Conservation (phyloP, 2,888 invertebrate species). For the Erebia aethiops region DNA sequence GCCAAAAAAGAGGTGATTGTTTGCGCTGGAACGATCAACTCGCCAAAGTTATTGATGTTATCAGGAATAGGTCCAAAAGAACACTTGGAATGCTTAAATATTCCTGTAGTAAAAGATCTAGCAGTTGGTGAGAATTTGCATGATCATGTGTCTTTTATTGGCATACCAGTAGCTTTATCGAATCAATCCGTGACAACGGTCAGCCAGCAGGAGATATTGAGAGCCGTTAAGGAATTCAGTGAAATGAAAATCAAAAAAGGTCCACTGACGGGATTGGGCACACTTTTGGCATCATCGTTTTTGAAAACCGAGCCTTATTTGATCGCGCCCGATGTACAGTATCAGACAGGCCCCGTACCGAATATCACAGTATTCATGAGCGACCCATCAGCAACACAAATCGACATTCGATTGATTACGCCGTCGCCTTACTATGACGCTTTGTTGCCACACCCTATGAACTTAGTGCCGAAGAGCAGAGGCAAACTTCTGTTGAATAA, state of each 20-base stretch:
- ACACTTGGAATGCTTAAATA: slow-evolving; percentile 54
- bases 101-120: slow-evolving; percentile 56
- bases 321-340: slow-evolving; percentile 85
- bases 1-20: slow-evolving; percentile 66
- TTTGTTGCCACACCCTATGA: slow-evolving; percentile 80
- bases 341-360: slow-evolving; percentile 70
- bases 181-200: slow-evolving; percentile 76
- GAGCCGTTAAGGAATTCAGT: slow-evolving; percentile 65
- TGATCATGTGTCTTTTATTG: slow-evolving; percentile 69
- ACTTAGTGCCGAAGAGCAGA: slow-evolving; percentile 84
- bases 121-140: slow-evolving; percentile 69
- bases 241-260: slow-evolving; percentile 61
- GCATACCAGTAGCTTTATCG: slow-evolving; percentile 76
- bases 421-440: slow-evolving; percentile 84
- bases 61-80: slow-evolving; percentile 67
- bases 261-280: slow-evolving; percentile 80
- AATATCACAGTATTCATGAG: slow-evolving; percentile 76
- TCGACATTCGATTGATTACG: slow-evolving; percentile 55
- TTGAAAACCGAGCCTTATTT: slow-evolving; percentile 75
- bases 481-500: slow-evolving; percentile 84
- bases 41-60: slow-evolving; percentile 64
- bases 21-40: slow-evolving; percentile 60
- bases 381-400: slow-evolving; percentile 73
- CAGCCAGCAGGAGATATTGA: slow-evolving; percentile 58
- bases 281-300: slow-evolving; percentile 81